Evolutionary conservation across 2,888 invertebrate genomes (phyloP).

Genomic region (Cyclophora punctaria): DNA sequence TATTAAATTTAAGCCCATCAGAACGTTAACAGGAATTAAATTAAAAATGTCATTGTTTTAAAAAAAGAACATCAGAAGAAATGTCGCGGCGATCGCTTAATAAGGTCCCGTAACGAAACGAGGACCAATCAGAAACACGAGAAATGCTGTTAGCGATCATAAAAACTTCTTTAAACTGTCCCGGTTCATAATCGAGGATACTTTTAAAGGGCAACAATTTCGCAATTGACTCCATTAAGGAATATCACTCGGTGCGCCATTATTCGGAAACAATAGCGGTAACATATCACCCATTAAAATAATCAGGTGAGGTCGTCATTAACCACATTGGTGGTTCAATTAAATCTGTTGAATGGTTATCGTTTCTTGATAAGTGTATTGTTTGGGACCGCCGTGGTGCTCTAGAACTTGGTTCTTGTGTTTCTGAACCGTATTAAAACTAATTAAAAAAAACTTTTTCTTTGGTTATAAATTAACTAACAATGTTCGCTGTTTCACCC

Average conservation of each 20-base stretch:
- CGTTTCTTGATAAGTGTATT: too few relatives aligned
- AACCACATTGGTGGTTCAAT: too few relatives aligned
- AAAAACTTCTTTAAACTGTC: constrained; percentile 44
- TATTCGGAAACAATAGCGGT: too few relatives aligned
- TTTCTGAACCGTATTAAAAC: too few relatives aligned
- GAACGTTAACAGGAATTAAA: constrained; percentile 30
- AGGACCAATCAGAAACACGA: constrained; percentile 42
- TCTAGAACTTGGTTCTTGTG: too few relatives aligned
- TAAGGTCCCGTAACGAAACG: constrained; percentile 41
- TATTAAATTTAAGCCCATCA: constrained; percentile 26
- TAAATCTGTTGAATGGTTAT: too few relatives aligned
- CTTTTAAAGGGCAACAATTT: constrained; percentile 40
- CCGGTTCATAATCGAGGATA: constrained; percentile 39
- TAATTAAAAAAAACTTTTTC: too few relatives aligned
- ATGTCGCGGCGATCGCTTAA: constrained; percentile 41
- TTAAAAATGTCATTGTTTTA: constrained; percentile 29
- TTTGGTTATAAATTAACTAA: too few relatives aligned
- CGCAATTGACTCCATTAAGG: constrained; percentile 35
- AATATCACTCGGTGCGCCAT: constrained; percentile 17
- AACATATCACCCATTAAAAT: too few relatives aligned
- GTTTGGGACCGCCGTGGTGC: too few relatives aligned
- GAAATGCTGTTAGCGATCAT: constrained; percentile 41
- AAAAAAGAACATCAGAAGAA: constrained; percentile 25
- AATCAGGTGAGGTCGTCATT: not conserved
- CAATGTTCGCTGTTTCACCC: too few relatives aligned